phyloP scores from a whole-genome alignment of 2,113 vertebrate genomes.

The Nothocercus nigrocapillus region DNA sequence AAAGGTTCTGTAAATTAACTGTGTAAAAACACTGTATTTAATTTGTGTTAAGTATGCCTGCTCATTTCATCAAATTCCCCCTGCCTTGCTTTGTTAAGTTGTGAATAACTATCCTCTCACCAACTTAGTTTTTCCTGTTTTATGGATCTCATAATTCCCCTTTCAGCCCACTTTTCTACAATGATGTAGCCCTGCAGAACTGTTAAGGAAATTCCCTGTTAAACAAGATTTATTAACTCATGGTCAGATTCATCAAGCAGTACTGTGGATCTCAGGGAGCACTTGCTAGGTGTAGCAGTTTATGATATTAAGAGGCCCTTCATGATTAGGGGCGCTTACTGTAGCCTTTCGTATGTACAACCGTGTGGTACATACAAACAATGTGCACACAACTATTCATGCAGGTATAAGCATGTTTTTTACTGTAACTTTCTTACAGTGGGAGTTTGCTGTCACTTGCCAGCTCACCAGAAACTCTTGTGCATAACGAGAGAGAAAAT shows the following conservation, averaged over 20 bases:
- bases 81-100: neutral
- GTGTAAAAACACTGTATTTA: slow-evolving; percentile 63
- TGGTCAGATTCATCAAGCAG: neutral
- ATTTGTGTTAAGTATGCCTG: slow-evolving; percentile 51
- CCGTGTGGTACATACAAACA: no score
- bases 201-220: neutral
- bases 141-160: neutral
- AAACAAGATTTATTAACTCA: neutral
- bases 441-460: neutral
- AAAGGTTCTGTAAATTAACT: slow-evolving; percentile 50
- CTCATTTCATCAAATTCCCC: slow-evolving; percentile 25
- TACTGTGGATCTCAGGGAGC: neutral
- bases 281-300: accelerated
- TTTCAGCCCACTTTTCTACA: neutral
- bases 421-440: neutral
- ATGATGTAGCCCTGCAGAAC: neutral
- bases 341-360: neutral
- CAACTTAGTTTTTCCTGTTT: neutral
- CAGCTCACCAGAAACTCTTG: neutral
- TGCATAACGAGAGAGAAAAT: neutral
- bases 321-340: neutral
- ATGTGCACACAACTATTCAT: neutral
- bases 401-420: neutral
- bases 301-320: neutral
- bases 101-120: neutral